Conservation (phyloP, 2,797 vertebrate genomes). For the Moxostoma hubbsi region DNA sequence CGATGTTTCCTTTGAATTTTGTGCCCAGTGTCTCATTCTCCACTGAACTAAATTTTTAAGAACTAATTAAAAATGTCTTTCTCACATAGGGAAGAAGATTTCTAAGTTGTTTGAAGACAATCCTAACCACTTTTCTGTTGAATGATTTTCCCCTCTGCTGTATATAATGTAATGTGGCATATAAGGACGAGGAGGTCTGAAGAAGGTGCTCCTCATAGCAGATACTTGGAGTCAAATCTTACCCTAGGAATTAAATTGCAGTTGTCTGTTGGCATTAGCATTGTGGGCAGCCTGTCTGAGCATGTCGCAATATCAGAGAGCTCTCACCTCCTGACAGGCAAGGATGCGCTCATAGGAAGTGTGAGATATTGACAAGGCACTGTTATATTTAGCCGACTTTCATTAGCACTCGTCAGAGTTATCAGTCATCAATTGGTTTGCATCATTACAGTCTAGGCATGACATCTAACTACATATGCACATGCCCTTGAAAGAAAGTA, state of each 20-base stretch:
- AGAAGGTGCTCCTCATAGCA: constrained; percentile 33
- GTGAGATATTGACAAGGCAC: constrained; percentile 41
- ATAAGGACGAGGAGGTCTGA: constrained; percentile 21
- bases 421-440: constrained; percentile 26
- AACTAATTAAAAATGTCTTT: constrained; percentile 46
- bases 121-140: constrained; percentile 31
- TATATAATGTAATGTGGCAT: constrained; percentile 31
- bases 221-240: background rate
- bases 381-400: constrained; percentile 49
- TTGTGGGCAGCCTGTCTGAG: constrained; percentile 42
- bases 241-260: constrained; percentile 31
- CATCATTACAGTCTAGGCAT: background rate
- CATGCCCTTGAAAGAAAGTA: constrained; percentile 1
- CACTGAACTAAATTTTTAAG: constrained; percentile 22
- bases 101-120: constrained; percentile 25
- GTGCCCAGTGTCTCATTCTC: constrained; percentile 13
- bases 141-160: constrained; percentile 21
- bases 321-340: constrained; percentile 37
- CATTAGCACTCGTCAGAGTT: constrained; percentile 33
- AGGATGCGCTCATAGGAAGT: constrained; percentile 21
- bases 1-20: background rate
- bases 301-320: constrained; percentile 37
- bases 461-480: constrained; percentile 20
- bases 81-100: constrained; percentile 13
- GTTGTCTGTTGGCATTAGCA: constrained; percentile 47